Evolutionary conservation across 2,113 vertebrate species (phyloP).

Genomic region (Helogale parvula): DNA sequence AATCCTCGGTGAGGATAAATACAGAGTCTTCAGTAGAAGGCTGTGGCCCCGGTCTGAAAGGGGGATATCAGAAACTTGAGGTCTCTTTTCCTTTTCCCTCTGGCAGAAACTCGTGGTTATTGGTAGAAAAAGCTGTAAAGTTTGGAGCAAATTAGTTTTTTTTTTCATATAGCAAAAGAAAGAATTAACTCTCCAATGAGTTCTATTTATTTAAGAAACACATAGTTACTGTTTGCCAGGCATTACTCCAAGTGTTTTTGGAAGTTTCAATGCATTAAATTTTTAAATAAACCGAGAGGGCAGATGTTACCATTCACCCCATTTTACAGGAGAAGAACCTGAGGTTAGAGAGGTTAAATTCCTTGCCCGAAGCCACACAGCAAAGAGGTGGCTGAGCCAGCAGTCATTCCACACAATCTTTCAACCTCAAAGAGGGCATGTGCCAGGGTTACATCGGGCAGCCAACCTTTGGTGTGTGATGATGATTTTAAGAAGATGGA

Average conservation of each 20-base stretch:
- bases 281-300: background rate
- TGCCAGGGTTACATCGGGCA: too few species aligned
- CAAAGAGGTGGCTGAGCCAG: background rate
- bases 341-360: background rate
- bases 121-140: background rate
- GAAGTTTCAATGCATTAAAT: background rate
- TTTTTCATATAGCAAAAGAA: background rate
- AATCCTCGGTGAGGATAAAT: background rate
- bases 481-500: background rate
- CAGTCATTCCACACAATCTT: background rate
- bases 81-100: background rate
- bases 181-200: background rate
- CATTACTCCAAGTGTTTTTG: background rate
- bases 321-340: background rate
- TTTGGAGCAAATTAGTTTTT: background rate
- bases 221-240: background rate
- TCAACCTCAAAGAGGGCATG: background rate
- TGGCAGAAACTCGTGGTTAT: background rate
- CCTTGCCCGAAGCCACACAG: background rate
- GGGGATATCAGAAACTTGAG: background rate
- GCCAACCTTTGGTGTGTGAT: background rate
- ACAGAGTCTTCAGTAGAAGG: background rate
- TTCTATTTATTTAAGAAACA: background rate
- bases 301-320: background rate
- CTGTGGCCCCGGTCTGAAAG: background rate